Conservation (phyloP, 37 sponge, comb jelly and placozoan genomes). For the Chondrilla cf. caribensis region DNA sequence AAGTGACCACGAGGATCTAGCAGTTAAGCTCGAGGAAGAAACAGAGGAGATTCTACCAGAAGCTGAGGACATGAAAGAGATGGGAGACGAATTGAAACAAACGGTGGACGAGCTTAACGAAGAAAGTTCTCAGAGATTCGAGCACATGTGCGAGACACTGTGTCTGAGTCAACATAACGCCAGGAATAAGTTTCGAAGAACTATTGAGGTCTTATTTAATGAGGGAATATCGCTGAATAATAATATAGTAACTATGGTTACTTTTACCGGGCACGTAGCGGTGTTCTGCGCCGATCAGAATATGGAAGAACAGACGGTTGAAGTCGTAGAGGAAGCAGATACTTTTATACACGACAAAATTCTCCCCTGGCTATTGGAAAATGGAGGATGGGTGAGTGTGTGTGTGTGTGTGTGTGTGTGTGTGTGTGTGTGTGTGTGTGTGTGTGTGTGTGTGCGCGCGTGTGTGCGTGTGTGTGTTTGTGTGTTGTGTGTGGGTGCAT, state of each 20-base stretch:
- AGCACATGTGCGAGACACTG: neutral
- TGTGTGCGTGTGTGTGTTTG: no score
- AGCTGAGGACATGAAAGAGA: neutral
- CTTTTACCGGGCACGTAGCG: constrained; percentile 10
- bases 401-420: no score
- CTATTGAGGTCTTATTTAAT: neutral
- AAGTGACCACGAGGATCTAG: neutral
- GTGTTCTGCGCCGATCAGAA: neutral
- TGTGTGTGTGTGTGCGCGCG: no score
- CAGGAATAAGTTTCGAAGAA: neutral
- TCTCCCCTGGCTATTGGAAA: constrained; percentile 6
- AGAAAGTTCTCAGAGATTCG: neutral
- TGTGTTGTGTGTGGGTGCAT: no score
- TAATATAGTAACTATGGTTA: neutral
- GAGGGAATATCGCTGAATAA: no score
- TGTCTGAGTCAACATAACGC: neutral
- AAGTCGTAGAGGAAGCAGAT: constrained; percentile 3
- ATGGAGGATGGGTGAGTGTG: constrained; percentile 7
- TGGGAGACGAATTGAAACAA: neutral
- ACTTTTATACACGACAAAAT: constrained; percentile 1
- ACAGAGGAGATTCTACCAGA: neutral
- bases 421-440: no score
- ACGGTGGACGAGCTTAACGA: neutral
- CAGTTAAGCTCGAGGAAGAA: neutral
- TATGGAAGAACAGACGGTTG: constrained; percentile 8